These are phyloP conservation scores for Danaus melanippus DNA, from an alignment of 1,140 invertebrate genomes.

Conservation along the genomic window DNA sequence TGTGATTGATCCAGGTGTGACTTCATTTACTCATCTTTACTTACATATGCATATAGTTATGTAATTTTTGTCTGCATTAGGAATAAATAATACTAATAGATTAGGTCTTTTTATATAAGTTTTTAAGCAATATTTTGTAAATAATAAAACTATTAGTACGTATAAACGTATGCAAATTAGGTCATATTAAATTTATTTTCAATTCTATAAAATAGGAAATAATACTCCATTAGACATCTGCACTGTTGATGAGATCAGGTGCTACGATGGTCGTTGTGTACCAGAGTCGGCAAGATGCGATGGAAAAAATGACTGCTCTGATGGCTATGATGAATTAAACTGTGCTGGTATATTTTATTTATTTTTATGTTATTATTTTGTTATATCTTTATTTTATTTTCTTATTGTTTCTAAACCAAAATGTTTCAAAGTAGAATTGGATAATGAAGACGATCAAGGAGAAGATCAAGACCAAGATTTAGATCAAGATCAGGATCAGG, in stretches of 20 bases:
- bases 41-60: too few species aligned
- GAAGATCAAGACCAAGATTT: slow-evolving; percentile 1
- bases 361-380: slow-evolving; percentile 1
- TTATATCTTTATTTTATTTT: slow-evolving; percentile 7
- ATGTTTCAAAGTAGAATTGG: not conserved
- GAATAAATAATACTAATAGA: too few species aligned
- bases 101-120: too few species aligned
- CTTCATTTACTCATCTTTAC: not conserved
- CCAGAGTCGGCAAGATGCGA: slow-evolving; percentile 15
- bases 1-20: slow-evolving; percentile 42
- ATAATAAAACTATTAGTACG: too few species aligned
- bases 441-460: not conserved
- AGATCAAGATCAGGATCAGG: not conserved
- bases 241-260: slow-evolving; percentile 16
- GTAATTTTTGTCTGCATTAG: not conserved
- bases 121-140: too few species aligned
- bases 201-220: slow-evolving; percentile 12
- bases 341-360: slow-evolving; percentile 9
- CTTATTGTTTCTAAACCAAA: slow-evolving; percentile 1
- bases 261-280: slow-evolving; percentile 13
- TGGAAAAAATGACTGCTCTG: slow-evolving; percentile 17
- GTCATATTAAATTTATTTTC: too few species aligned
- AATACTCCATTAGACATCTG: slow-evolving; percentile 16
- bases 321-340: slow-evolving; percentile 17
- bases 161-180: too few species aligned